Evolutionary conservation across 2,797 vertebrate species (phyloP), one percentile per base, ranked within the genome.

Genomic region (Geotrypetes seraphini): DNA sequence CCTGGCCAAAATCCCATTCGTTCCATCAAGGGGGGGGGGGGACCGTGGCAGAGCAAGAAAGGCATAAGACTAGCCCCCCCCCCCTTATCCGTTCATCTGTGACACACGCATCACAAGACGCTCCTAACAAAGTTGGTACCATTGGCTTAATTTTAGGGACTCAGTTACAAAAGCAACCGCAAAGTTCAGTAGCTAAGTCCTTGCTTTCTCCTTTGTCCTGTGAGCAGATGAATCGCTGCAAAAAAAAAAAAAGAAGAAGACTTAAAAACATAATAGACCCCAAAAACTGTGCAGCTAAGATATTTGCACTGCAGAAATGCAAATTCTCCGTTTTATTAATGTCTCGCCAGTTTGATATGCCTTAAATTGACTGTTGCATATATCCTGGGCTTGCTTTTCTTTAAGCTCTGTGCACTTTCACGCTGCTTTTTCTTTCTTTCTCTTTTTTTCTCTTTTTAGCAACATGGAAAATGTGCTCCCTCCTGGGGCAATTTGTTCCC

Each of bases 1-100:
- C 37, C 46, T 34, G 45, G 66, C 64, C 68, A 66, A 67, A 69
- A 57, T 63, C 63, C 65, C 63, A 73, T 78, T 78, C 75, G 64
- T 58, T 71, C 31, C 46, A 60, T 66, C 55, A 68, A 67, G 68
- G 61, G 42, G 36, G 21, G 68, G 48, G 63, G 61, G 52, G 44
- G 43, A 59, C 21, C 60, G 59, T 64, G 63, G 53, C 54, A 57
- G 56, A 44, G 60, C n/a, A 57, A 72, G 65, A 53, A 71, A 62
- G 73, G 44, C 39, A 60, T 63, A 58, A 46, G 45, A 39, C 53
- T 43, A 45, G 49, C 13, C 49, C 55, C n/a, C n/a, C n/a, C n/a
- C n/a, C 25, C 39, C 28, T 32, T 43, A 53, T 54, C 51, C 47
- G 38, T 43, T 53, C 6, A 1, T 5, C 42, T 62, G 44, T 50